These are phyloP conservation scores for Sylvicapra grimmia DNA, from an alignment of 2,113 vertebrate species.

Conservation along the genomic window DNA sequence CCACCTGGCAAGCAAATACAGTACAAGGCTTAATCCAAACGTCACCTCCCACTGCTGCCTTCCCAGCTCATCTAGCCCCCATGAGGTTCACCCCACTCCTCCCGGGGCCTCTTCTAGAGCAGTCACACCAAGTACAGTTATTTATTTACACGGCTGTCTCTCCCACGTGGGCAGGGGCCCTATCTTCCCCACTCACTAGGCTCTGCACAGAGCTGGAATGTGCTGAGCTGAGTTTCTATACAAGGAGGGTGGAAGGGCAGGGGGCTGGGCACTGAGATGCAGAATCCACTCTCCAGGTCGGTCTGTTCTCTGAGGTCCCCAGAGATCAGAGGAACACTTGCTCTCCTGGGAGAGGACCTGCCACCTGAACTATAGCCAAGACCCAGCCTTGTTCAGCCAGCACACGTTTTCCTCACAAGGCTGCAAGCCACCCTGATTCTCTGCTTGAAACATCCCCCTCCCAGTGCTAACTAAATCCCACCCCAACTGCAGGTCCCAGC, in stretches of 20 bases:
- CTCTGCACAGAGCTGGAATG: conserved; percentile 51
- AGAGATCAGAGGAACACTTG: not conserved
- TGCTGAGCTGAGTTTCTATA: conserved; percentile 48
- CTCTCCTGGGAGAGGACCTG: not conserved
- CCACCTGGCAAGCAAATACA: not conserved
- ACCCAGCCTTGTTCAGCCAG: not conserved
- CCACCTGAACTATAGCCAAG: not conserved
- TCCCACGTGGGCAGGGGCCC: conserved; percentile 47
- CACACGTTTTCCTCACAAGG: not conserved
- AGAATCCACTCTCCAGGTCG: not conserved
- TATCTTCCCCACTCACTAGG: conserved; percentile 29
- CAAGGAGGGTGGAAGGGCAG: not conserved
- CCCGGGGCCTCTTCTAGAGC: not conserved
- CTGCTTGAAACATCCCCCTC: not conserved
- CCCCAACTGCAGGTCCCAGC: not conserved
- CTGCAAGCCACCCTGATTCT: not conserved
- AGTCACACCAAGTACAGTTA: conserved; percentile 9
- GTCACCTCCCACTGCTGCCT: not conserved
- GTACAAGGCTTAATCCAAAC: not conserved
- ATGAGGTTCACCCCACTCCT: not conserved
- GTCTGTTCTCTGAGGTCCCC: not conserved
- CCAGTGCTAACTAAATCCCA: not conserved
- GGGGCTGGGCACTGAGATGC: not conserved
- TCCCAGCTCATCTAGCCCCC: not conserved
- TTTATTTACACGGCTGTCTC: conserved; percentile 52